These are phyloP conservation scores for Myripristis jacobus DNA, from an alignment of 2,797 vertebrate genomes.

Conservation along the genomic window DNA sequence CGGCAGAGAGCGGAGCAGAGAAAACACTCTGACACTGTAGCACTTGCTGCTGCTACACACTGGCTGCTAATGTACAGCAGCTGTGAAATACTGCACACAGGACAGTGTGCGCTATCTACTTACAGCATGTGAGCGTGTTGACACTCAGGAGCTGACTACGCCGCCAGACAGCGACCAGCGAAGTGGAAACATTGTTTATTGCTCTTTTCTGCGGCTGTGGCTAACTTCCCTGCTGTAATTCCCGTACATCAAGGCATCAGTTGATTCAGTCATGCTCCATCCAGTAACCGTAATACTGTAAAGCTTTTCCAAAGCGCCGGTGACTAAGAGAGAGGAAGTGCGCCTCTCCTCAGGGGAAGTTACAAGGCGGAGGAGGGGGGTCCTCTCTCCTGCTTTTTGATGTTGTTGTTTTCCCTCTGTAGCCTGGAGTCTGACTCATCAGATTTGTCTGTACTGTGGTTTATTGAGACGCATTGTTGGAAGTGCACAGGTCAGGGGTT, in stretches of 20 bases:
- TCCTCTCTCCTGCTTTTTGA: constrained; percentile 53
- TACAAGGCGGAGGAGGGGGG: constrained; percentile 26
- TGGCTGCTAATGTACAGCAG: not conserved
- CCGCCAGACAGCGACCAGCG: constrained; percentile 30
- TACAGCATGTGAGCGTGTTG: too few species aligned
- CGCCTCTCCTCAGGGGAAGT: constrained; percentile 35
- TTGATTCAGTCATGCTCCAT: constrained; percentile 39
- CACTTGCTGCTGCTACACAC: not conserved
- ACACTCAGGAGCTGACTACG: constrained; percentile 13
- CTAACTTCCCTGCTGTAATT: constrained; percentile 41
- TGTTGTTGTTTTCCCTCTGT: constrained; percentile 69
- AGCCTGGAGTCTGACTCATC: constrained; percentile 77
- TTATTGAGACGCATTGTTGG: constrained; percentile 80
- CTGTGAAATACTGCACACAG: constrained; percentile 5
- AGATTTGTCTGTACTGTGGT: constrained; percentile 69
- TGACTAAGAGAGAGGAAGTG: constrained; percentile 57
- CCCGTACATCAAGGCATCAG: constrained; percentile 31
- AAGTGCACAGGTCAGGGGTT: constrained; percentile 79
- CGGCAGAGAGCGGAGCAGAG: not conserved
- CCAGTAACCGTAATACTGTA: constrained; percentile 43
- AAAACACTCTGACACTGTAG: not conserved
- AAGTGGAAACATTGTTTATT: constrained; percentile 55
- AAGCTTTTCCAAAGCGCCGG: constrained; percentile 34
- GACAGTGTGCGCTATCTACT: too few species aligned
- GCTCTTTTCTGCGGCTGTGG: constrained; percentile 50